Percentiles rank a stretch among this genome's conserved stretches.
phyloP scores from a whole-genome alignment of 2,113 vertebrate species.

The Isichthys henryi region DNA sequence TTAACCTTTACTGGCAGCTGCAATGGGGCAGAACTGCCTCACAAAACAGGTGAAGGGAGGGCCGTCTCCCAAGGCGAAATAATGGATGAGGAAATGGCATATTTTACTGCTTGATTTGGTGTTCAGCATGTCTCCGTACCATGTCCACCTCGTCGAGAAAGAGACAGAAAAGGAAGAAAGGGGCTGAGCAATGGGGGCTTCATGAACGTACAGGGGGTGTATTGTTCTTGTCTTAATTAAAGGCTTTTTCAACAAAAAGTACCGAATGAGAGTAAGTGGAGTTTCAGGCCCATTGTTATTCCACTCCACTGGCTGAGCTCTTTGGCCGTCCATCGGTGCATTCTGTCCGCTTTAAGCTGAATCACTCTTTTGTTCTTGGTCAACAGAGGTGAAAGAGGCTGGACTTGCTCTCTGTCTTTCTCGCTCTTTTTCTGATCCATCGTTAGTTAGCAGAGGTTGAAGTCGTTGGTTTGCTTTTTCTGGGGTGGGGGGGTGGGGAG shows the following conservation, averaged over 20 bases:
- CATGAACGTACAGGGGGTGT: slow-evolving; percentile 56
- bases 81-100: not conserved
- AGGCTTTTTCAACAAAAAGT: slow-evolving; percentile 72
- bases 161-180: not conserved
- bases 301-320: slow-evolving; percentile 67
- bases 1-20: not conserved
- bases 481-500: not conserved
- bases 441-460: not conserved
- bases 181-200: slow-evolving; percentile 48
- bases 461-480: not conserved
- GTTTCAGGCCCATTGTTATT: slow-evolving; percentile 72
- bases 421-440: slow-evolving; percentile 17
- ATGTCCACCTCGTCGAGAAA: not conserved
- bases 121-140: not conserved
- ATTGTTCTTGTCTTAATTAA: slow-evolving; percentile 69
- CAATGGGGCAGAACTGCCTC: not conserved
- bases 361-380: slow-evolving; percentile 93
- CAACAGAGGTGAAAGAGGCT: slow-evolving; percentile 94
- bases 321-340: slow-evolving; percentile 71
- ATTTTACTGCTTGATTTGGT: not conserved
- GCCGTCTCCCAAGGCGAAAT: not conserved
- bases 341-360: slow-evolving; percentile 73
- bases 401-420: slow-evolving; percentile 29
- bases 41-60: not conserved
- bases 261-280: slow-evolving; percentile 33